phyloP scores from a whole-genome alignment of 2,888 invertebrate genomes.

The Epirrhoe alternata region DNA sequence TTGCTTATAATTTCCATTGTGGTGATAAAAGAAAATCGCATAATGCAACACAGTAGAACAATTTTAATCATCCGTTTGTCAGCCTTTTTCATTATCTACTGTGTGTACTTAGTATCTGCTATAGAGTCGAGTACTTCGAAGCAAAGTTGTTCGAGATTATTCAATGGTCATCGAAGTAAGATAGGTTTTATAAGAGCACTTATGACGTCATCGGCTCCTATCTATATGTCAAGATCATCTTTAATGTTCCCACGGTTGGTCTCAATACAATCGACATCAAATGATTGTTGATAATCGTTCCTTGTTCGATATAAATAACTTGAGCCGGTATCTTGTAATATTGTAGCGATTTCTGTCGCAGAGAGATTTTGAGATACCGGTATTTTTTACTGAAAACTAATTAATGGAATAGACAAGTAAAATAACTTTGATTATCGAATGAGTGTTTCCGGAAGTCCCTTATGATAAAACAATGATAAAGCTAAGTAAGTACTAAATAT shows the following conservation, averaged over 20 bases:
- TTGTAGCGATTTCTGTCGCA: too few species aligned
- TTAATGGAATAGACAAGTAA: too few species aligned
- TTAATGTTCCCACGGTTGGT: neutral
- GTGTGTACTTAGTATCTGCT: neutral
- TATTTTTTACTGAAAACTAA: too few species aligned
- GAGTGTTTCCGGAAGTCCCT: too few species aligned
- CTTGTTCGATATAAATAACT: too few species aligned
- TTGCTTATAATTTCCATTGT: neutral
- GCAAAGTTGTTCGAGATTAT: neutral
- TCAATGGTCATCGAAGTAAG: slow-evolving; percentile 2
- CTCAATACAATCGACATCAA: neutral
- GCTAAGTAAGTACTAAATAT: neutral
- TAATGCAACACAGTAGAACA: neutral
- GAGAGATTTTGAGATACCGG: too few species aligned
- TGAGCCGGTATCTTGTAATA: too few species aligned
- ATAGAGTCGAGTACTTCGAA: neutral
- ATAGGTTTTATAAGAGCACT: neutral
- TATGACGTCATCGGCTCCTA: too few species aligned
- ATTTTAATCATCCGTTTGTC: neutral
- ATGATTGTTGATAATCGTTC: too few species aligned
- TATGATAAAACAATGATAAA: too few species aligned
- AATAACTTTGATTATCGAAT: too few species aligned
- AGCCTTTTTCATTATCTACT: neutral
- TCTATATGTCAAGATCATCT: too few species aligned
- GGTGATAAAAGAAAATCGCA: neutral